Evolutionary conservation across 2,888 invertebrate genomes (phyloP).

Genomic region (Ennomos quercinarius): DNA sequence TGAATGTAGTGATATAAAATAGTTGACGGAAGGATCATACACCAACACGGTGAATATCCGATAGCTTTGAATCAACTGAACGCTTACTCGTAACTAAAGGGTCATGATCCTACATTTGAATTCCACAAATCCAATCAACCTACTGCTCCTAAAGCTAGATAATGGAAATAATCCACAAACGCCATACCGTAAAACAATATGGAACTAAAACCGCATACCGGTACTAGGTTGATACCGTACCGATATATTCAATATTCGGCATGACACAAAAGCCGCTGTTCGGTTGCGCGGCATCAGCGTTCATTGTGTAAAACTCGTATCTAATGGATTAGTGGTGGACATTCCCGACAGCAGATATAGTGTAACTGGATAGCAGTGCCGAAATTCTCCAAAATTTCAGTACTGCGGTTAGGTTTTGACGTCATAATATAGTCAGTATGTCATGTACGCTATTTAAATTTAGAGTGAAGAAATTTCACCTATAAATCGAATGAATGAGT

Average conservation of each 20-base stretch:
- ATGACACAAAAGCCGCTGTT: constrained; percentile 46
- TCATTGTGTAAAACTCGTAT: constrained; percentile 74
- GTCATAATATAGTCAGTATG: constrained; percentile 29
- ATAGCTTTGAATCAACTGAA: too few relatives aligned
- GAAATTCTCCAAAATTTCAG: constrained; percentile 25
- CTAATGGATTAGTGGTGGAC: constrained; percentile 78
- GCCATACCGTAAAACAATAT: constrained; percentile 34
- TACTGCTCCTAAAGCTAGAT: constrained; percentile 14
- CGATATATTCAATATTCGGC: constrained; percentile 25
- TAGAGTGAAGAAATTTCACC: constrained; percentile 30
- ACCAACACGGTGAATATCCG: too few relatives aligned
- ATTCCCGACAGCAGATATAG: constrained; percentile 26
- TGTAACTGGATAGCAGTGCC: constrained; percentile 23
- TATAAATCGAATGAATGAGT: constrained; percentile 30
- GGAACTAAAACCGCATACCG: constrained; percentile 31
- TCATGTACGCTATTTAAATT: constrained; percentile 31
- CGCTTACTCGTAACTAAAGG: background rate
- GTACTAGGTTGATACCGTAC: constrained; percentile 13
- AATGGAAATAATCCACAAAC: constrained; percentile 30
- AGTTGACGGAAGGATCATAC: too few relatives aligned
- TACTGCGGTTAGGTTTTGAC: constrained; percentile 30
- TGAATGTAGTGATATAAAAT: too few relatives aligned
- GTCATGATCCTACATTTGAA: constrained; percentile 9
- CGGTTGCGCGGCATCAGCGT: constrained; percentile 48
- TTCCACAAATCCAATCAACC: constrained; percentile 13